These are phyloP conservation scores for Mnemiopsis leidyi DNA, from an alignment of 37 sponge, comb jelly and placozoan species.

Conservation along the genomic window DNA sequence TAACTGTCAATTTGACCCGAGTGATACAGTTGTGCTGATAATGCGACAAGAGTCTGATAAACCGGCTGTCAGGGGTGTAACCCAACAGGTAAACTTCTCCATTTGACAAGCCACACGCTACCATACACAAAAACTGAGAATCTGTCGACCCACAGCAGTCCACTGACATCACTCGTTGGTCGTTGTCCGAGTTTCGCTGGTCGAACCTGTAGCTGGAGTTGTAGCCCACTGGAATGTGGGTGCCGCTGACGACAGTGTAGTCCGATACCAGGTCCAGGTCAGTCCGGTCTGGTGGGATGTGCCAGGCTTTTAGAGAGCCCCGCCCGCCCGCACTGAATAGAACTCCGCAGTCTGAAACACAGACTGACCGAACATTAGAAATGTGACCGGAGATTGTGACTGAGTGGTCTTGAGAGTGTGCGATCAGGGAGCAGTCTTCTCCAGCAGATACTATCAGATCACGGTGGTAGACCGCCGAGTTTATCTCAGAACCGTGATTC, in stretches of 20 bases:
- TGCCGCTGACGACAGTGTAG: not conserved
- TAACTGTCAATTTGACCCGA: not conserved
- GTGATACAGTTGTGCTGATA: slow-evolving; percentile 44
- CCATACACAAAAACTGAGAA: not conserved
- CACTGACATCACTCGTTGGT: not conserved
- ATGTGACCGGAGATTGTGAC: not conserved
- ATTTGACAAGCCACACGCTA: not conserved
- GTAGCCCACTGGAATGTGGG: slow-evolving; percentile 43
- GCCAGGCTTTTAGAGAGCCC: slow-evolving; percentile 40
- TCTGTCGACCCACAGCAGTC: not conserved
- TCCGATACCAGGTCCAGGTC: slow-evolving; percentile 35
- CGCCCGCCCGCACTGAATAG: slow-evolving; percentile 53
- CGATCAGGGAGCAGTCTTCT: slow-evolving; percentile 29
- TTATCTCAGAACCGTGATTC: slow-evolving; percentile 24
- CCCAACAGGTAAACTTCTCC: not conserved
- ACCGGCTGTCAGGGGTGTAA: not conserved
- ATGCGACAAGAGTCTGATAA: not conserved
- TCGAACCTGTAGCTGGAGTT: slow-evolving; percentile 45
- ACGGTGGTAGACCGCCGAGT: not conserved
- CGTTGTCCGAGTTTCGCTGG: slow-evolving; percentile 10
- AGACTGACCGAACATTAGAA: not conserved
- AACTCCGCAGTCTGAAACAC: not conserved
- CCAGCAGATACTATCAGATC: not conserved
- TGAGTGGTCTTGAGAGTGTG: not conserved
- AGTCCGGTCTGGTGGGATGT: not conserved